These are phyloP conservation scores for Hirtodrosophila duncani DNA, from an alignment of 2,888 invertebrate species.

Conservation along the genomic window DNA sequence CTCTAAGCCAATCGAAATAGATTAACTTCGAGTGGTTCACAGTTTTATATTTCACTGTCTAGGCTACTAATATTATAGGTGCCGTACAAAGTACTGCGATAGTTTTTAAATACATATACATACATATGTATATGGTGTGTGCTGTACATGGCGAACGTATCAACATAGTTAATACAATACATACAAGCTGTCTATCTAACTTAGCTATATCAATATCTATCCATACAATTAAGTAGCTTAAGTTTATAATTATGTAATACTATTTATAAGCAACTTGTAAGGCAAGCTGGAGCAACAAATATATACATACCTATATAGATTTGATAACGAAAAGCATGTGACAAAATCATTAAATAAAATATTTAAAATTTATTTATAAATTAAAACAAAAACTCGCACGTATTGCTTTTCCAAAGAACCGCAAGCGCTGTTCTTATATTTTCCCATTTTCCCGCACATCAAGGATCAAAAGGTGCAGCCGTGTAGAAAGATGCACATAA, in stretches of 20 bases:
- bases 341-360: slow-evolving; percentile 45
- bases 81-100: slow-evolving; percentile 70
- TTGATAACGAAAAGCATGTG: slow-evolving; percentile 32
- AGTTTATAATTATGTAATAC: slow-evolving; percentile 17
- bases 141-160: slow-evolving; percentile 55
- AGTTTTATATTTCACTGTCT: slow-evolving; percentile 34
- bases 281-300: slow-evolving; percentile 12
- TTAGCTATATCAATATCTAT: too few relatives aligned
- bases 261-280: slow-evolving; percentile 29
- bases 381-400: not conserved
- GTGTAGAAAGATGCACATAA: slow-evolving; percentile 54
- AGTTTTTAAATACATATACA: slow-evolving; percentile 14
- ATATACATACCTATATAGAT: slow-evolving; percentile 30
- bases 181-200: too few relatives aligned
- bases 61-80: slow-evolving; percentile 37
- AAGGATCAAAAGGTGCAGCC: slow-evolving; percentile 42
- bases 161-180: slow-evolving; percentile 46
- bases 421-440: slow-evolving; percentile 30
- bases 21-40: slow-evolving; percentile 28
- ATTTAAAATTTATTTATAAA: slow-evolving; percentile 54
- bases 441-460: slow-evolving; percentile 10
- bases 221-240: slow-evolving; percentile 18
- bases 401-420: slow-evolving; percentile 19
- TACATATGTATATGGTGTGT: slow-evolving; percentile 28
- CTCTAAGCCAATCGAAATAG: slow-evolving; percentile 42